A percentile compares a stretch with the other conserved stretches of the same genome.
Evolutionary conservation across 2,888 invertebrate species (phyloP).

Genomic region (Sinodicranocentrus sp.): DNA sequence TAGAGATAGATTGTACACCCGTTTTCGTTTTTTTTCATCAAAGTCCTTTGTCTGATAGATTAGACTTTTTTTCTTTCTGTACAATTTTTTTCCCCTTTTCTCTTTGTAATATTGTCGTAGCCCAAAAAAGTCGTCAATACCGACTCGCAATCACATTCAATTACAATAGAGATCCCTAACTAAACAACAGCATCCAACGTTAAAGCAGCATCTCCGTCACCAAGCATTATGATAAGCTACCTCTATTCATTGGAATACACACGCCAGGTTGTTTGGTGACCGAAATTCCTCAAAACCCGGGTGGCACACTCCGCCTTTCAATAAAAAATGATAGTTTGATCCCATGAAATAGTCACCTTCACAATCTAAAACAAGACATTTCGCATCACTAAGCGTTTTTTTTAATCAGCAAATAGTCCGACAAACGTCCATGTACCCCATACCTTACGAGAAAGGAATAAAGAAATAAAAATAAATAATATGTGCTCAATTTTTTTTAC

Average conservation of each 20-base stretch:
- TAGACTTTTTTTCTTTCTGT: conserved; percentile 36
- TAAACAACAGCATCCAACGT: conserved; percentile 47
- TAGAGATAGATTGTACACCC: conserved; percentile 7
- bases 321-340: conserved; percentile 45
- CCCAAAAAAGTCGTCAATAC: conserved; percentile 59
- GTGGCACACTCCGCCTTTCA: conserved; percentile 60
- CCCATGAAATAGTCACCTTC: conserved; percentile 62
- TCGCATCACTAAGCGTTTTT: conserved; percentile 18
- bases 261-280: conserved; percentile 44
- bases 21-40: conserved; percentile 47
- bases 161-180: conserved; percentile 44
- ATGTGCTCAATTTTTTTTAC: conserved; percentile 16
- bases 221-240: conserved; percentile 27
- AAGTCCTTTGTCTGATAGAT: conserved; percentile 57
- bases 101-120: conserved; percentile 37
- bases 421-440: conserved; percentile 16
- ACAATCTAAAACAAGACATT: conserved; percentile 30
- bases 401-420: conserved; percentile 52
- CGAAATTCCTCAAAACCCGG: conserved; percentile 59
- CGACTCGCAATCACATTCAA: conserved; percentile 52
- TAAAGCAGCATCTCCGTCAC: background rate
- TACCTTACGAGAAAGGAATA: background rate
- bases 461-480: background rate
- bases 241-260: background rate
- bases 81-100: conserved; percentile 33